These are phyloP conservation scores for Myodes glareolus DNA, from an alignment of 2,113 vertebrate species.

Conservation along the genomic window DNA sequence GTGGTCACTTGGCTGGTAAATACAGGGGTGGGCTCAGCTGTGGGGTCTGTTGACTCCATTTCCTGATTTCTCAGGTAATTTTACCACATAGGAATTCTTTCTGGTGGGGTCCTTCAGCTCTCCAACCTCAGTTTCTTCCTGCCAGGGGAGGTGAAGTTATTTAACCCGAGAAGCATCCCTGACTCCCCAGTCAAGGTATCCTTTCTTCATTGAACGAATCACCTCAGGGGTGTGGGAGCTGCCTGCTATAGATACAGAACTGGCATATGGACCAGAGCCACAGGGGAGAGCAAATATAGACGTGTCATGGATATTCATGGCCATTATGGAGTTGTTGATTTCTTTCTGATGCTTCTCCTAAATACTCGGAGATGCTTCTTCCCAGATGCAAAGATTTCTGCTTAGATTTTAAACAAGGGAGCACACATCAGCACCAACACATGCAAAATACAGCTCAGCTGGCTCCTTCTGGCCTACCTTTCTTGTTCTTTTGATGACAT, in stretches of 20 bases:
- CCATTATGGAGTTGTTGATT: neutral
- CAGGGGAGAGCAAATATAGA: neutral
- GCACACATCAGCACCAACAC: neutral
- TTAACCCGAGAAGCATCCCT: neutral
- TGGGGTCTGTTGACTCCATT: neutral
- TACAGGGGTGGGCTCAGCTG: neutral
- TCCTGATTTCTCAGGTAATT: neutral
- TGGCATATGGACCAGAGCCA: conserved; percentile 12
- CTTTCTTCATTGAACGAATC: neutral
- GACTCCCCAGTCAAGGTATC: neutral
- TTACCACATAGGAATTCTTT: neutral
- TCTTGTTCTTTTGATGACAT: neutral
- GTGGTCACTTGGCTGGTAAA: neutral
- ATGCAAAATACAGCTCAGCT: neutral
- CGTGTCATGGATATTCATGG: neutral
- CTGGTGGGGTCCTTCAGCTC: neutral
- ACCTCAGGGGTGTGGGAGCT: neutral
- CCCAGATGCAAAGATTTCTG: neutral
- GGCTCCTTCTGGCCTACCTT: no score
- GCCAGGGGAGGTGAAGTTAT: neutral
- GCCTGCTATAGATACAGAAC: neutral
- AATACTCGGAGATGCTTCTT: conserved; percentile 7
- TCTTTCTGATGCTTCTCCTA: conserved; percentile 7
- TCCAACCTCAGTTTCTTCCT: neutral
- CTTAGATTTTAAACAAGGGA: neutral